Percentiles rank a stretch among this genome's conserved stretches.
These are phyloP conservation scores for Antheraea pernyi DNA, from an alignment of 1,140 invertebrate species.

Conservation along the genomic window DNA sequence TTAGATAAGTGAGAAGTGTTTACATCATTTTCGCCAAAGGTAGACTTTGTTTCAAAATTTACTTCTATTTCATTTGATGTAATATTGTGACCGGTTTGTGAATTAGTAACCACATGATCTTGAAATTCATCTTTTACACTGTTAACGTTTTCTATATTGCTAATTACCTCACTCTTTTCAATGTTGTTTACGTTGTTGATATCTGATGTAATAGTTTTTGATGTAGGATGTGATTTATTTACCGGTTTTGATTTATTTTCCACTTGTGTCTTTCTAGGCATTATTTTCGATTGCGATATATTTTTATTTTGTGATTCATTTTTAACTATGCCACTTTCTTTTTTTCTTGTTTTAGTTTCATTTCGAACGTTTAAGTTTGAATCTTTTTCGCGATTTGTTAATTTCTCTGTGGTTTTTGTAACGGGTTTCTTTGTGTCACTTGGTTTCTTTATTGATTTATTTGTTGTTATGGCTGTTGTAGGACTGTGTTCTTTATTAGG, in stretches of 20 bases:
- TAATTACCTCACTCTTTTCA: neutral
- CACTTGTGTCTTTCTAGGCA: neutral
- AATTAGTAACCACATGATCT: neutral
- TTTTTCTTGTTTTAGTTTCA: conserved; percentile 31
- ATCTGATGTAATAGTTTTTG: neutral
- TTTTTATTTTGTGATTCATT: conserved; percentile 40
- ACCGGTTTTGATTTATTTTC: conserved; percentile 7
- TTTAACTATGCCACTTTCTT: conserved; percentile 37
- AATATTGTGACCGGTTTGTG: neutral
- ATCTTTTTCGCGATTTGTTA: neutral
- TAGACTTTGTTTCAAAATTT: neutral
- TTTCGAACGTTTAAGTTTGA: neutral
- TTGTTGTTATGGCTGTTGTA: neutral
- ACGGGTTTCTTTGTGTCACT: conserved; percentile 12
- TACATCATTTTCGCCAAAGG: neutral
- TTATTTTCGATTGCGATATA: conserved; percentile 14
- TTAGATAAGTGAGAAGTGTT: neutral
- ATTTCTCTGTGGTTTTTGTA: neutral
- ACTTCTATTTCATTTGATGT: neutral
- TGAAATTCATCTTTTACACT: neutral
- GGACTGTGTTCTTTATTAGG: conserved; percentile 3
- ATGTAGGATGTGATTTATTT: neutral
- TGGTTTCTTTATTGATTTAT: conserved; percentile 17
- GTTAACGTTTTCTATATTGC: neutral
- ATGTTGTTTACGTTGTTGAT: neutral